Evolutionary conservation across 2,888 invertebrate genomes (phyloP).

Genomic region (Cataglyphis cursor): DNA sequence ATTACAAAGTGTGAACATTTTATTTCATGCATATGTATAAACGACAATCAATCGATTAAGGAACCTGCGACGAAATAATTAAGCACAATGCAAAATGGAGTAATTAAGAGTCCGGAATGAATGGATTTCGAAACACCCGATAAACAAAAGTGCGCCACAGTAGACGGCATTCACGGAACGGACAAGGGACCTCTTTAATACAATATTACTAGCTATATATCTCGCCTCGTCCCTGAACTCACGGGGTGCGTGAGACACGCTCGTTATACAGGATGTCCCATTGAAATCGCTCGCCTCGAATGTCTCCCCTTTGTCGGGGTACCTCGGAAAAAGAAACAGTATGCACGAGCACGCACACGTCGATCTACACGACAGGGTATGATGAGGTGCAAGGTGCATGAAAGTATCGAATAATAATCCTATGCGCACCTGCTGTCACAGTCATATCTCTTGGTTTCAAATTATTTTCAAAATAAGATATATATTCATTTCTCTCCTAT

Average conservation of each 20-base stretch:
- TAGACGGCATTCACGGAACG: conserved; percentile 79
- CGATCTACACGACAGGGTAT: conserved; percentile 25
- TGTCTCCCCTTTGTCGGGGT: conserved; percentile 62
- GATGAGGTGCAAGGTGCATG: conserved; percentile 27
- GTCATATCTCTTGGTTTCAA: neutral
- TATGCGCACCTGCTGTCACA: conserved; percentile 22
- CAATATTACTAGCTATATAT: conserved; percentile 78
- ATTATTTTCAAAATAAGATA: neutral
- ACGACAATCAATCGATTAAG: conserved; percentile 21
- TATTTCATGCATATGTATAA: neutral
- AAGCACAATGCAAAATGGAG: conserved; percentile 34
- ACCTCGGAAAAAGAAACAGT: conserved; percentile 16
- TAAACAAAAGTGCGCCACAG: conserved; percentile 77
- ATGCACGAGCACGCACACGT: conserved; percentile 7
- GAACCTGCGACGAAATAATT: conserved; percentile 29
- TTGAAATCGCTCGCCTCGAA: conserved; percentile 74
- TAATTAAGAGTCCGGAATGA: conserved; percentile 57
- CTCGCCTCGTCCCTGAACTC: conserved; percentile 81
- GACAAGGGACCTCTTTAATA: conserved; percentile 83
- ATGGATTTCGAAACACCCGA: conserved; percentile 63
- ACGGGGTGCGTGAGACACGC: conserved; percentile 76
- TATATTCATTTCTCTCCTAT: neutral
- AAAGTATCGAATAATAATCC: neutral
- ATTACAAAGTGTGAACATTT: neutral
- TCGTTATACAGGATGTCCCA: conserved; percentile 77